Conservation (phyloP, 2,888 invertebrate genomes). For the Acrobasis repandana region DNA sequence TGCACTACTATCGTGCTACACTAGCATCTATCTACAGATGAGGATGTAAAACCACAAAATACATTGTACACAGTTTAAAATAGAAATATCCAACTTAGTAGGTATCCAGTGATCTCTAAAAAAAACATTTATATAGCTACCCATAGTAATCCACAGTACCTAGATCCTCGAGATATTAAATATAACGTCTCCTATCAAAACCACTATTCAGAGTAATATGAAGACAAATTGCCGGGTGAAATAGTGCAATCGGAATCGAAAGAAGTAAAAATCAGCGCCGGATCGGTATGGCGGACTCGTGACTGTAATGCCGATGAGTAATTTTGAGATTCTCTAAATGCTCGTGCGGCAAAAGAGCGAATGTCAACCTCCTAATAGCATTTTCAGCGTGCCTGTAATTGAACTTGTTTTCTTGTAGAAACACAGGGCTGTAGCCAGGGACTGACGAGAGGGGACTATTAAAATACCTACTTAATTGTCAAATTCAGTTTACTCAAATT, state of each 20-base stretch:
- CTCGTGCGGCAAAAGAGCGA: slow-evolving; percentile 62
- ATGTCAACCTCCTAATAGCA: slow-evolving; percentile 78
- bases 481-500: too few species aligned
- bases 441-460: too few species aligned
- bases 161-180: background rate
- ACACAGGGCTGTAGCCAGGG: slow-evolving; percentile 20
- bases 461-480: too few species aligned
- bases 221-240: slow-evolving; percentile 75
- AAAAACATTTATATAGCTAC: too few species aligned
- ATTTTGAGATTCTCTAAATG: slow-evolving; percentile 78
- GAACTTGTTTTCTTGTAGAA: slow-evolving; percentile 59
- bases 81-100: too few species aligned
- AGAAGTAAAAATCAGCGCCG: slow-evolving; percentile 80
- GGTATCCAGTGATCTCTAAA: too few species aligned
- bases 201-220: slow-evolving; percentile 46
- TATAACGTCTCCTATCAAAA: slow-evolving; percentile 21
- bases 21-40: too few species aligned
- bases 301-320: slow-evolving; percentile 80
- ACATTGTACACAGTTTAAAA: too few species aligned
- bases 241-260: slow-evolving; percentile 78
- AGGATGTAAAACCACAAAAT: too few species aligned
- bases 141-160: too few species aligned
- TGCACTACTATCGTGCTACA: too few species aligned
- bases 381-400: slow-evolving; percentile 66
- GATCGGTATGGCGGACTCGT: slow-evolving; percentile 67